Base-by-base conservation (phyloP, 2,888 invertebrate species). In the Drosophila seclusa region DNA sequence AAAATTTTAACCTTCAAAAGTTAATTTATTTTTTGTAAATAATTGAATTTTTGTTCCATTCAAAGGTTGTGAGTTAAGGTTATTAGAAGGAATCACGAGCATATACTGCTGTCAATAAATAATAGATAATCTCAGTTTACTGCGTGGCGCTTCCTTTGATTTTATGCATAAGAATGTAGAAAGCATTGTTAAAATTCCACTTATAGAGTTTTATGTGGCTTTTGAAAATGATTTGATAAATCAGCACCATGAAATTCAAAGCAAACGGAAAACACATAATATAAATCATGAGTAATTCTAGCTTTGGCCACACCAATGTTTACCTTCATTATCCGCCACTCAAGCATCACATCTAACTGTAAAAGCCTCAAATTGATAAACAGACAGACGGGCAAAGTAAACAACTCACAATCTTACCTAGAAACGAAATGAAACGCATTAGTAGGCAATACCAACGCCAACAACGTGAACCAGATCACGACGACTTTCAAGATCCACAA, bases 301-400 rank as follows among this genome's bases (percentile, higher is more conserved):
- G 42, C 48, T 32, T 13, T 27, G 27, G 74, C 68, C 76, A 68
- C 76, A 63, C 65, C 76, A 76, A 68, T 58, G 70, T 71, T 62
- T 61, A 31, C 66, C 78, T 80, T 77, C 70, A 55, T 80, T 73
- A 74, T 58, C 57, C 64, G 63, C 58, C 74, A 68, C 67, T 84
- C 76, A 76, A 61, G 66, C 73, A 76, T 66, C 69, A 54, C 61
- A 67, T 69, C 82, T 87, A 85, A 85, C 84, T 72, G 84, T 89
- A 89, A 85, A 84, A 69, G 65, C 40, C 78, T 76, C 69, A 84
- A 89, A 85, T 89, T 82, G 89, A 87, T 89, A 70, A 79, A 72
- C 66, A 67, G 73, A 65, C 73, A 70, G 74, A 58, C 64, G 60
- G 62, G 68, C 64, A 66, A 71, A 64, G 58, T 66, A 69, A 69